phyloP scores from a whole-genome alignment of 2,888 invertebrate species.

The Kryphioiulus occultus region DNA sequence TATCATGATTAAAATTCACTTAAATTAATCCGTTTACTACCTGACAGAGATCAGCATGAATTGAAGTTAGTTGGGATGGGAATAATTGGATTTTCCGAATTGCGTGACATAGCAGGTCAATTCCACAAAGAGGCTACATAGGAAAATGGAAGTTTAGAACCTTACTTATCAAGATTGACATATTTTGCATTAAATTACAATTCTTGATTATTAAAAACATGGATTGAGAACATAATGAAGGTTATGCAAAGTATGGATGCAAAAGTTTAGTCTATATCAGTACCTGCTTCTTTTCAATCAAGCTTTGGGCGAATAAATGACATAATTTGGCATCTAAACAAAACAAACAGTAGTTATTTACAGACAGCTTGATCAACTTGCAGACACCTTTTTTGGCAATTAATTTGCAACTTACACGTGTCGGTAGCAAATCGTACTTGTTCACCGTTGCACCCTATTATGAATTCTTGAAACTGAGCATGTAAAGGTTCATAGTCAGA shows the following conservation, averaged over 20 bases:
- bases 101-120: slow-evolving; percentile 80
- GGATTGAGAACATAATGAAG: neutral
- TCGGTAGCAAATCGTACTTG: slow-evolving; percentile 88
- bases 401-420: slow-evolving; percentile 73
- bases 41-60: slow-evolving; percentile 93
- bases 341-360: slow-evolving; percentile 51
- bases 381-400: slow-evolving; percentile 56
- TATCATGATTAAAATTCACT: neutral
- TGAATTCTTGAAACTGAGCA: slow-evolving; percentile 84
- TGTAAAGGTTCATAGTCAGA: slow-evolving; percentile 69
- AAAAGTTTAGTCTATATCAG: neutral
- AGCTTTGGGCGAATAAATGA: slow-evolving; percentile 79
- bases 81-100: slow-evolving; percentile 86
- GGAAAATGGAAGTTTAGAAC: neutral
- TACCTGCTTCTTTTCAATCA: slow-evolving; percentile 75
- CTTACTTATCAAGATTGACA: neutral
- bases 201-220: no score
- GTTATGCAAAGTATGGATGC: neutral
- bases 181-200: no score
- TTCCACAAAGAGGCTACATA: slow-evolving; percentile 75
- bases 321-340: slow-evolving; percentile 85
- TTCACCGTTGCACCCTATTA: slow-evolving; percentile 84
- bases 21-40: slow-evolving; percentile 57
- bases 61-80: slow-evolving; percentile 89
- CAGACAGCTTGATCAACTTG: neutral